Conservation (phyloP, 92 coral and sea anemone species). For the Phenganax stokvisi region DNA sequence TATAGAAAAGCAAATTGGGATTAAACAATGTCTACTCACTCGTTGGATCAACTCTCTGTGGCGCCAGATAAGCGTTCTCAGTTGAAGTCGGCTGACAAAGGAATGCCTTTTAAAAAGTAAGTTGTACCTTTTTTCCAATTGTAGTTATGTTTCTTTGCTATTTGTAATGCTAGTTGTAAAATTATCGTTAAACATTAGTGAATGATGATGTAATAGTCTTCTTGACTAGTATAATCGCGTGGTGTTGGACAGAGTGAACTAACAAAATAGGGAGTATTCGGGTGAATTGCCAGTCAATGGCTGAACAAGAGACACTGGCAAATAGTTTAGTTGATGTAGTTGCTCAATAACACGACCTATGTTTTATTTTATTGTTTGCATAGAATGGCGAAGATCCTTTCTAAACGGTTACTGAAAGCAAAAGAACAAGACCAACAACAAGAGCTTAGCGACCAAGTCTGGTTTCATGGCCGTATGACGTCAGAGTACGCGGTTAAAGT, state of each 20-base stretch:
- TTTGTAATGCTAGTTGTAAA: neutral
- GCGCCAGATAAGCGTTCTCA: conserved; percentile 19
- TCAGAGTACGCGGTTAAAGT: conserved; percentile 89
- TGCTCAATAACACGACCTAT: too few relatives aligned
- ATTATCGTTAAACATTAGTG: too few relatives aligned
- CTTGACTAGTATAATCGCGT: too few relatives aligned
- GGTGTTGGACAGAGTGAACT: too few relatives aligned
- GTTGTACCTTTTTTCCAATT: neutral
- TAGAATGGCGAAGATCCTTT: conserved; percentile 38
- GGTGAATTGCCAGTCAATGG: too few relatives aligned
- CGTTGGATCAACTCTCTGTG: conserved; percentile 12
- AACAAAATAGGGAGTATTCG: too few relatives aligned
- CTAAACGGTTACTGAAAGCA: conserved; percentile 23
- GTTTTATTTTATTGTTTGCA: neutral
- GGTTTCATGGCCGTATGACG: conserved; percentile 96
- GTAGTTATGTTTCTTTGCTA: neutral
- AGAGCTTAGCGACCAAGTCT: conserved; percentile 65
- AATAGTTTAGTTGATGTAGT: too few relatives aligned
- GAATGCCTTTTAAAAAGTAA: conserved; percentile 42
- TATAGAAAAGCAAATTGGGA: neutral
- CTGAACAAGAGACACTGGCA: too few relatives aligned
- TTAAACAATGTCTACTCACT: conserved; percentile 9
- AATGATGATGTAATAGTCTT: too few relatives aligned
- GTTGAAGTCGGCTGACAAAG: conserved; percentile 25
- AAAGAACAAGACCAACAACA: conserved; percentile 46